phyloP scores from a whole-genome alignment of 1,140 invertebrate species.

The Platorchestia sp. region DNA sequence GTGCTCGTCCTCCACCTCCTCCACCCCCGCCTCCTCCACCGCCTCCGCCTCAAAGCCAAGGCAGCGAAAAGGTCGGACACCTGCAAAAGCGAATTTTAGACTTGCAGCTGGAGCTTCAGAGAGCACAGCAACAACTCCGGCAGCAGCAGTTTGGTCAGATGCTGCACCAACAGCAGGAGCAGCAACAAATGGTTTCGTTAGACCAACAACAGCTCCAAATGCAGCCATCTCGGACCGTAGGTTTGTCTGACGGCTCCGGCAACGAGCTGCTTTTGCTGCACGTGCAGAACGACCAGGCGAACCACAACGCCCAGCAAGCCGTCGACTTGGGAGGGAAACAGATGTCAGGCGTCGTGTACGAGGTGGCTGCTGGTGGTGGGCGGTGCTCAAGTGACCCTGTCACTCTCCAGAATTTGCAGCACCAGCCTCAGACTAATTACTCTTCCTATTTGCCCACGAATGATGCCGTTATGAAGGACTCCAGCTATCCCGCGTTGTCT shows the following conservation, averaged over 20 bases:
- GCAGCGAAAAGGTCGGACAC: conserved; percentile 83
- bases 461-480: neutral
- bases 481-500: neutral
- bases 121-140: conserved; percentile 9
- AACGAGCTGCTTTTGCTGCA: conserved; percentile 70
- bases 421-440: neutral
- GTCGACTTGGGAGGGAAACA: neutral
- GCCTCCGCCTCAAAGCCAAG: conserved; percentile 50
- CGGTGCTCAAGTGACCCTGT: neutral
- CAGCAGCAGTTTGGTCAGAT: conserved; percentile 67
- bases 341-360: neutral
- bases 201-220: neutral
- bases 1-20: conserved; percentile 54
- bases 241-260: conserved; percentile 71
- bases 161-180: conserved; percentile 67
- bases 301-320: conserved; percentile 1
- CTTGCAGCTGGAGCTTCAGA: conserved; percentile 82
- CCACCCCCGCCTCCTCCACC: conserved; percentile 64
- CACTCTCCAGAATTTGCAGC: neutral
- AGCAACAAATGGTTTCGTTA: neutral
- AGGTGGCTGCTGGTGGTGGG: neutral
- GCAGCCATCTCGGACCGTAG: conserved; percentile 63
- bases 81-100: conserved; percentile 91
- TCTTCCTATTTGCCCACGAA: neutral
- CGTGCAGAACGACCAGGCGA: neutral